Percentiles rank a stretch among this genome's conserved stretches.
phyloP scores from a whole-genome alignment of 2,113 vertebrate species.

The Castor canadensis region DNA sequence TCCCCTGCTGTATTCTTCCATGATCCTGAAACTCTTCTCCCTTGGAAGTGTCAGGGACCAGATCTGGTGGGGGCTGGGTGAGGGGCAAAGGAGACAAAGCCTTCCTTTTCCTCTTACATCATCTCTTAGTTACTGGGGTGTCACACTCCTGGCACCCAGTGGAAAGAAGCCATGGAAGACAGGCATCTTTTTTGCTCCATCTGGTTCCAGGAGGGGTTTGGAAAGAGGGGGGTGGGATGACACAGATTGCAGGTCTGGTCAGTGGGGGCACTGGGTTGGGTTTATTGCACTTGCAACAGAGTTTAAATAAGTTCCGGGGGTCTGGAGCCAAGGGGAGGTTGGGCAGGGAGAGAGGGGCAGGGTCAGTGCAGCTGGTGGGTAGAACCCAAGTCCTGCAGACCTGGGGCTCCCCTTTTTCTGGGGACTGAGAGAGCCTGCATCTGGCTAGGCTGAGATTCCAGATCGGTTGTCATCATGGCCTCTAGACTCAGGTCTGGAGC shows the following conservation, averaged over 20 bases:
- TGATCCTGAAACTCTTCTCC: neutral
- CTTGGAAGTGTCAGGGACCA: neutral
- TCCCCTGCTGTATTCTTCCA: neutral
- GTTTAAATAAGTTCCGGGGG: slow-evolving; percentile 81
- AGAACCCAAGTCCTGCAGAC: slow-evolving; percentile 60
- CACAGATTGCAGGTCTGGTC: slow-evolving; percentile 47
- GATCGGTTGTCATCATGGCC: slow-evolving; percentile 52
- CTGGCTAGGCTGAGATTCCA: slow-evolving; percentile 66
- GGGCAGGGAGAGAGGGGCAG: slow-evolving; percentile 58
- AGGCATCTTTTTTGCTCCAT: neutral
- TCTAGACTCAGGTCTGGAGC: slow-evolving; percentile 49
- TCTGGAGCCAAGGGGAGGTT: slow-evolving; percentile 47
- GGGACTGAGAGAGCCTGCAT: slow-evolving; percentile 21
- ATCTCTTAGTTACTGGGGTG: neutral
- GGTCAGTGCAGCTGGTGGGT: slow-evolving; percentile 76
- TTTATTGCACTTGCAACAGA: slow-evolving; percentile 86
- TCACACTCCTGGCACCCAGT: neutral
- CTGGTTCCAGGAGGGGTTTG: neutral
- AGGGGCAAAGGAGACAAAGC: neutral
- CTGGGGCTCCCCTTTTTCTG: slow-evolving; percentile 5
- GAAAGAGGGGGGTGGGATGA: neutral
- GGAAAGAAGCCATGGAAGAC: neutral
- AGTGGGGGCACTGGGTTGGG: slow-evolving; percentile 67
- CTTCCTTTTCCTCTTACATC: neutral
- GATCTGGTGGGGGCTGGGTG: neutral